Percentiles rank a stretch among this genome's conserved stretches.
Evolutionary conservation across 2,113 vertebrate species (phyloP).

Genomic region (Ictidomys tridecemlineatus): DNA sequence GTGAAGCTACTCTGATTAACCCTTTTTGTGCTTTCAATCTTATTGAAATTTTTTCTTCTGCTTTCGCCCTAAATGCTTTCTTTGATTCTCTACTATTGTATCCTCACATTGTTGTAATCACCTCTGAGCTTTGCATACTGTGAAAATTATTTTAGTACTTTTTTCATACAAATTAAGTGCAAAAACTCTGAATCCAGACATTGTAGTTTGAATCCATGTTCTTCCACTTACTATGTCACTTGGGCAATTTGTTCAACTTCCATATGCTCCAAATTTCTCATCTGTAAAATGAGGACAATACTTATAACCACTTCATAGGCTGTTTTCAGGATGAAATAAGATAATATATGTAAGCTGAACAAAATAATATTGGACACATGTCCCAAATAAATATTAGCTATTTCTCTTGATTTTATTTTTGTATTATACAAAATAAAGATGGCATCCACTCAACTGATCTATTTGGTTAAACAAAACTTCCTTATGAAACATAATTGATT

Average conservation of each 20-base stretch:
- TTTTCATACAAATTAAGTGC: not conserved
- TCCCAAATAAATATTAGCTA: not conserved
- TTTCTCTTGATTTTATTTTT: not conserved
- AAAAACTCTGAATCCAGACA: not conserved
- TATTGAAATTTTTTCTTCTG: not conserved
- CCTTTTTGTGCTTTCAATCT: not conserved
- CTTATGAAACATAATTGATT: not conserved
- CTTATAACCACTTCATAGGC: not conserved
- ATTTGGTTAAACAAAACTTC: not conserved
- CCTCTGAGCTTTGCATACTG: not conserved
- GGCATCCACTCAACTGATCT: not conserved
- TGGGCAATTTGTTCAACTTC: not conserved
- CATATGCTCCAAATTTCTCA: not conserved
- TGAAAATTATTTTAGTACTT: not conserved
- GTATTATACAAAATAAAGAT: not conserved
- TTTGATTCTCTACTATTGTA: not conserved
- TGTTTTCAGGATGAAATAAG: not conserved
- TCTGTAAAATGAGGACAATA: not conserved
- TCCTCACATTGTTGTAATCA: not conserved
- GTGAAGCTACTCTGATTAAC: not conserved
- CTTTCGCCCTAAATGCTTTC: not conserved
- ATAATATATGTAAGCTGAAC: not conserved
- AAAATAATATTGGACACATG: not conserved
- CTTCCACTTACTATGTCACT: not conserved
- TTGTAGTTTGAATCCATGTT: not conserved